phyloP scores from a whole-genome alignment of 2,113 vertebrate genomes.

The Brienomyrus longianalis region DNA sequence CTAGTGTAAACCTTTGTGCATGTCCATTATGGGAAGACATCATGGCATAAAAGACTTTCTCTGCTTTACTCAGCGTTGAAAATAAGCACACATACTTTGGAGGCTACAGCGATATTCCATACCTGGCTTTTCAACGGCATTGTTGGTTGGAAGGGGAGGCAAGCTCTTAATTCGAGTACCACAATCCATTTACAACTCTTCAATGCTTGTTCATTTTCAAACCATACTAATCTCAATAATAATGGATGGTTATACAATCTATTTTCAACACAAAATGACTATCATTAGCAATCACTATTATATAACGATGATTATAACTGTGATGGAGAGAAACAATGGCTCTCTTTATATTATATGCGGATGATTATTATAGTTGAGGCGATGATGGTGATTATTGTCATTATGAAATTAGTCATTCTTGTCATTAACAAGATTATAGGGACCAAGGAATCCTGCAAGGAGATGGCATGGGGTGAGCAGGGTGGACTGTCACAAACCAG shows the following conservation, averaged over 20 bases:
- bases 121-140: slow-evolving; percentile 17
- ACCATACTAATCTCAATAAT: neutral
- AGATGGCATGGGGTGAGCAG: neutral
- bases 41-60: slow-evolving; percentile 25
- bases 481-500: neutral
- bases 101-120: slow-evolving; percentile 10
- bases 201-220: slow-evolving; percentile 2
- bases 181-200: neutral
- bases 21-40: neutral
- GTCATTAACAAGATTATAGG: neutral
- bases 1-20: neutral
- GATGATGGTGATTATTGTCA: slow-evolving; percentile 13
- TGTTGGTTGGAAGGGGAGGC: slow-evolving; percentile 3
- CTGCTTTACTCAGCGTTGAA: slow-evolving; percentile 18
- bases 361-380: slow-evolving; percentile 7
- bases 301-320: slow-evolving; percentile 1
- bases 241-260: neutral
- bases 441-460: neutral
- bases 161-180: neutral
- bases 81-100: slow-evolving; percentile 15
- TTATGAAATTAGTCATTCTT: neutral
- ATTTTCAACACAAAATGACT: slow-evolving; percentile 15
- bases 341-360: slow-evolving; percentile 5
- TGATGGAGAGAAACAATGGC: neutral
- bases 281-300: slow-evolving; percentile 3